Percentiles rank a stretch among this genome's conserved stretches.
These are phyloP conservation scores for Potorous gilbertii DNA, from an alignment of 2,797 vertebrate genomes.

Conservation along the genomic window DNA sequence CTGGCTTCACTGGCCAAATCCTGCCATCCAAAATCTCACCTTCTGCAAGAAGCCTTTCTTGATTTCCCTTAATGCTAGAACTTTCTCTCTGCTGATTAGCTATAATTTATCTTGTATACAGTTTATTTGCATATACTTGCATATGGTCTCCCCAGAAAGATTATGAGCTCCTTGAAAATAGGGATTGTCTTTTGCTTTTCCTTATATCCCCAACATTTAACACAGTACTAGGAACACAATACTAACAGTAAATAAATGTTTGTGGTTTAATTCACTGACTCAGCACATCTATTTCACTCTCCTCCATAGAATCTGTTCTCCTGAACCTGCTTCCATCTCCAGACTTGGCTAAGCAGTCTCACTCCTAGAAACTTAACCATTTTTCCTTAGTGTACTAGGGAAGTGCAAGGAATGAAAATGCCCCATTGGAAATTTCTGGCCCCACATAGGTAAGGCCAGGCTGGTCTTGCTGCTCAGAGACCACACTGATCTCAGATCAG, in stretches of 20 bases:
- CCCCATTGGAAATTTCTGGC: neutral
- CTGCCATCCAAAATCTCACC: neutral
- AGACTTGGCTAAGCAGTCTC: neutral
- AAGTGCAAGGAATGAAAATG: neutral
- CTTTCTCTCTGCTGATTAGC: neutral
- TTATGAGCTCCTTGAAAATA: neutral
- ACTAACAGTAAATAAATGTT: neutral
- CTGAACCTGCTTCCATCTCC: neutral
- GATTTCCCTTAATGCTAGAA: neutral
- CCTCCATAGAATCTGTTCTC: neutral
- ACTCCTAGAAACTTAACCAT: neutral
- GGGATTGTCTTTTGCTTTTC: neutral
- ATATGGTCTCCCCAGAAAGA: neutral
- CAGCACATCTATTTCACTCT: neutral
- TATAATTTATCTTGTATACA: neutral
- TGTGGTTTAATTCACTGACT: neutral
- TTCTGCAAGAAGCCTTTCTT: neutral
- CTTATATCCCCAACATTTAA: neutral
- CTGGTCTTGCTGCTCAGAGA: neutral
- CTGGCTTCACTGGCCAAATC: neutral
- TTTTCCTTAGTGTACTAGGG: neutral
- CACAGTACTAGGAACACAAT: neutral
- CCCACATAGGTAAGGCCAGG: no score
- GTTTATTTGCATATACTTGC: neutral
- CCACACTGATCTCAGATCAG: neutral